Evolutionary conservation across 2,797 vertebrate species (phyloP).

Genomic region (Intellagama lesueurii): DNA sequence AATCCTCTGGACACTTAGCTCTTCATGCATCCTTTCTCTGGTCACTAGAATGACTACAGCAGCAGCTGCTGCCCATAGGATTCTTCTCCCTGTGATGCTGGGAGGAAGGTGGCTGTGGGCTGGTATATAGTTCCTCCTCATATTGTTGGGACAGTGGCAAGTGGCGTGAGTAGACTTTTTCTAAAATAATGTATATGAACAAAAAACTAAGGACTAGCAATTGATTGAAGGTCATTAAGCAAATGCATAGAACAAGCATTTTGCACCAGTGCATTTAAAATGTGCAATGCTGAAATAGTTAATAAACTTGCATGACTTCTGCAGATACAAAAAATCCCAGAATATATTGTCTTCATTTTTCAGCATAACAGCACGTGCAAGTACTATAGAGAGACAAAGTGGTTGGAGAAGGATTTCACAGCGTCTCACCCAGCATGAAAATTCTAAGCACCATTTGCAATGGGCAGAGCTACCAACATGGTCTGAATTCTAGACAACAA

Average conservation of each 20-base stretch:
- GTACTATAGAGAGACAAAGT: background rate
- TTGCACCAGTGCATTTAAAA: background rate
- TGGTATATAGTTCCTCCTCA: too few relatives aligned
- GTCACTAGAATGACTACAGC: background rate
- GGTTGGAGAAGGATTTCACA: background rate
- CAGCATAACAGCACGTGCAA: background rate
- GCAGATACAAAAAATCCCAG: background rate
- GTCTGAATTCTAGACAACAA: background rate
- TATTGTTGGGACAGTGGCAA: too few relatives aligned
- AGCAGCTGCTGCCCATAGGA: background rate
- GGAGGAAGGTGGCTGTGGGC: too few relatives aligned
- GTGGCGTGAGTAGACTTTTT: too few relatives aligned
- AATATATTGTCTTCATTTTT: background rate
- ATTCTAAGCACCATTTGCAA: background rate
- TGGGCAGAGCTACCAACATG: background rate
- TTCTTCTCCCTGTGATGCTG: too few relatives aligned
- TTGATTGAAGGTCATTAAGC: background rate
- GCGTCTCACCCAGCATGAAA: background rate
- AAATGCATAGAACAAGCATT: background rate
- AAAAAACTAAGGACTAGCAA: background rate
- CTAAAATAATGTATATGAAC: too few relatives aligned
- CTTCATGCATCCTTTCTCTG: background rate
- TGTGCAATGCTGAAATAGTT: background rate
- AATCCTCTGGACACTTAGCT: background rate
- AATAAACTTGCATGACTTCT: background rate